phyloP scores from a whole-genome alignment of 2,797 vertebrate genomes.

The Arnoldichthys spilopterus region DNA sequence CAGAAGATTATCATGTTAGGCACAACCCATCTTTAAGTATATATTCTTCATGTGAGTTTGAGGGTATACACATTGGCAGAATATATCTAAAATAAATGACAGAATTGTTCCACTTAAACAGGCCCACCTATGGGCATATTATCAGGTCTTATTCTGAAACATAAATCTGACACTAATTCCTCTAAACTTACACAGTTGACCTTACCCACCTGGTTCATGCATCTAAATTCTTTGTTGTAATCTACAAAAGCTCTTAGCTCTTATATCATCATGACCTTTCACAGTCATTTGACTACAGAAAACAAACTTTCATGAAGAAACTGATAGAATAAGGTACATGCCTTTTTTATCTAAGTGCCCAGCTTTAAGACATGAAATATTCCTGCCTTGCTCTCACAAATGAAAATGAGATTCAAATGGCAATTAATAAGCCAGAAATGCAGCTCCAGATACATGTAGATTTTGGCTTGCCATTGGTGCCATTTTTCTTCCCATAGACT shows the following conservation, averaged over 20 bases:
- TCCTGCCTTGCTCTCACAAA: not conserved
- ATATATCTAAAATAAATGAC: not conserved
- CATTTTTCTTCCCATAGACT: slow-evolving; percentile 40
- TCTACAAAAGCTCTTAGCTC: not conserved
- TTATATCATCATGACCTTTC: not conserved
- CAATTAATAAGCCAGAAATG: slow-evolving; percentile 31
- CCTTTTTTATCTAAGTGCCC: not conserved
- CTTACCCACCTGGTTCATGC: not conserved
- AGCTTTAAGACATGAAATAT: slow-evolving; percentile 2
- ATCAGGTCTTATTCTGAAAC: not conserved
- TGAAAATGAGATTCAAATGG: slow-evolving; percentile 14
- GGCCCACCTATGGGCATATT: no score
- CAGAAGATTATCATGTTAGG: not conserved
- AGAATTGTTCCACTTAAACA: not conserved
- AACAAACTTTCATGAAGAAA: not conserved
- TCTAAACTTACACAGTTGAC: not conserved
- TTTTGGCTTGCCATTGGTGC: slow-evolving; percentile 17
- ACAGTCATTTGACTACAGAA: not conserved
- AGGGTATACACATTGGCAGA: not conserved
- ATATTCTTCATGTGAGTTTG: not conserved
- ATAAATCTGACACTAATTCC: not conserved
- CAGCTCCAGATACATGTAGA: slow-evolving; percentile 37
- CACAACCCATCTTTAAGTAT: not conserved
- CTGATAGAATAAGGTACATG: not conserved
- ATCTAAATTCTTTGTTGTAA: not conserved